Conservation (phyloP, 2,113 vertebrate species). For the Danionella cerebrum region DNA sequence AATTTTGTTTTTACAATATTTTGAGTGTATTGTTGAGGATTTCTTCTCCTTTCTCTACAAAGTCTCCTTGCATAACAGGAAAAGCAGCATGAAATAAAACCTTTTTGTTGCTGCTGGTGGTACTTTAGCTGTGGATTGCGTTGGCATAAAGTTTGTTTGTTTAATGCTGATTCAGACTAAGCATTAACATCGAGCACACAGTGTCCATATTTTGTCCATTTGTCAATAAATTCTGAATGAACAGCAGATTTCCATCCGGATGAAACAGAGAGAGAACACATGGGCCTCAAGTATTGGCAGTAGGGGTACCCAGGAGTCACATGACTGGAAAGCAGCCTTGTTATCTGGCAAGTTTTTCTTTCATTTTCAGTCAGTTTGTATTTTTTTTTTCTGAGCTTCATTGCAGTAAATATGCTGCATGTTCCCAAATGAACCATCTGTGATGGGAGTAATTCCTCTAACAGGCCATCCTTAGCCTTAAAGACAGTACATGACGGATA, state of each 20-base stretch:
- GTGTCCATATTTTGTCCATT: not conserved
- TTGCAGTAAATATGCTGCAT: not conserved
- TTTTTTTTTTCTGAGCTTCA: not conserved
- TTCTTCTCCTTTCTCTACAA: too few relatives aligned
- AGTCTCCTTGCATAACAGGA: too few relatives aligned
- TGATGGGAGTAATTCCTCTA: not conserved
- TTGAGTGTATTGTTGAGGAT: too few relatives aligned
- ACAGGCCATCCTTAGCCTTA: not conserved
- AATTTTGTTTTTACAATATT: too few relatives aligned
- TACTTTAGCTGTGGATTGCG: too few relatives aligned
- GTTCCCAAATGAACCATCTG: slow-evolving; percentile 8
- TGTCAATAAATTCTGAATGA: not conserved
- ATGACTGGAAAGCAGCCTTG: slow-evolving; percentile 1
- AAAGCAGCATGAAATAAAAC: too few relatives aligned
- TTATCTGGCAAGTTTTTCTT: not conserved
- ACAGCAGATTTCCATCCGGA: not conserved
- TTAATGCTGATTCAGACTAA: not conserved
- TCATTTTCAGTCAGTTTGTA: slow-evolving; percentile 1
- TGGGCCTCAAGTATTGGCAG: not conserved
- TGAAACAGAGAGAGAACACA: not conserved
- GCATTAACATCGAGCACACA: not conserved
- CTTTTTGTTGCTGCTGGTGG: too few relatives aligned
- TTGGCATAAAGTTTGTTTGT: too few relatives aligned
- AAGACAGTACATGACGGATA: not conserved
- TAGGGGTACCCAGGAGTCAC: not conserved